Base-by-base conservation (phyloP, 2,113 vertebrate species). In the Pogona vitticeps region DNA sequence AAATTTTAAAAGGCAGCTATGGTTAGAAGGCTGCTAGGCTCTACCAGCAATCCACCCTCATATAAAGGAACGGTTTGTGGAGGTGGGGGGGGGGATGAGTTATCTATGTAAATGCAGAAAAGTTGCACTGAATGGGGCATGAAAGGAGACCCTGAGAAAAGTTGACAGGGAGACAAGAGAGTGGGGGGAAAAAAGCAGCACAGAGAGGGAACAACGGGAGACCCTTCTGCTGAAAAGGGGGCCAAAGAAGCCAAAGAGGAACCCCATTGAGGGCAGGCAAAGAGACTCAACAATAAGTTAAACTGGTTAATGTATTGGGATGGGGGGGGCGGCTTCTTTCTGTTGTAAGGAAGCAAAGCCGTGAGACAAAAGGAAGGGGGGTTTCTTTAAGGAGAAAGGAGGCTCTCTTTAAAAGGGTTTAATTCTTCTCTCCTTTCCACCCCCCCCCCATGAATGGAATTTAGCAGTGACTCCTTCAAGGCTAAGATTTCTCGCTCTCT, bases 381-480 rank as follows among this genome's bases (percentile, higher is more conserved):
- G 92, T 93, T 96, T 96, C 94, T 93, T 96, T 93, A 80, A 91
- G 90, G 92, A 93, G 95, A 93, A 83, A 9, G 82, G 89, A 90
- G 93, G 92, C 94, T 94, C 94, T 90, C 92, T 95, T 92, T 88
- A 95, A 96, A 94, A 87, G 91, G 94, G 96, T 95, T 97, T 96
- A 77, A 90, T 95, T 93, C 33, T 31, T 94, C 95, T 96, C 95
- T 94, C 95, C 94, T 96, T 94, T n/a, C n/a, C 46, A 6, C 46
- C 46, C 46, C 46, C 10, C 46, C 96, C 95, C 95, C 90, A 91
- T 96, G 96, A 97, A 95, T 95, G 96, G 96, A 96, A 95, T 96
- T 96, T 78, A 86, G 92, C 96, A 95, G 96, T 95, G 94, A 95
- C 95, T 96, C 94, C 94, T 96, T 87, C 92, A 95, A 92, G 94